Base-by-base conservation (phyloP, 2,888 invertebrate genomes). In the Helicoverpa assulta region DNA sequence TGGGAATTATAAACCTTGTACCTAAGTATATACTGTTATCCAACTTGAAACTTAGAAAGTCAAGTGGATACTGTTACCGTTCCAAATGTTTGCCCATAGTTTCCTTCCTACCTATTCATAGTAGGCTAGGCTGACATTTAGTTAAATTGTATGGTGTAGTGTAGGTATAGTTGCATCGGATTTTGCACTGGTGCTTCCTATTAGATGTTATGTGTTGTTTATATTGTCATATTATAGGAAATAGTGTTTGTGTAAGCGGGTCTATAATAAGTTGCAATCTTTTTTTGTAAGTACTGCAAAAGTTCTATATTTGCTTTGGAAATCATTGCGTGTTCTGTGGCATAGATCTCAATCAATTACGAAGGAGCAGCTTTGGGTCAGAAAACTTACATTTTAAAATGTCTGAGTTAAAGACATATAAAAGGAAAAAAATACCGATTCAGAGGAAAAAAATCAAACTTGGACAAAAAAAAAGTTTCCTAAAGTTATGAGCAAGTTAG, bases 161-260 rank as follows among this genome's bases (percentile, higher is more conserved):
- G 26, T 26, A 26, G 26, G 26, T 67, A 54, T 67, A 52, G 78
- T 78, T 62, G 51, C 59, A 73, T 78, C 62, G 52, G 50, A 50
- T 73, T 62, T 58, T 73, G 55, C 14, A 59, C n/a, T 33, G 16
- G 4, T 37, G 50, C 61, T 75, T 75, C 61, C 67, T 73, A 7
- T 66, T 61, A 21, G 7, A 47, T n/a, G n/a, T 47, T 16, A 54
- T 78, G 50, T 60, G 53, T 71, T 70, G 47, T 52, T 53, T 59
- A 70, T 59, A 77, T 60, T 60, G 56, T 40, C 14, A 43, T 77
- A 65, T 59, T 50, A 55, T 52, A 52, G 10, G 16, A 8, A 10
- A 58, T 7, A 14, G 12, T 29, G 8, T 21, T 60, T 70, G 8
- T 16, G 40, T 54, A 26, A 53, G 3, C 33, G 2, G 33, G n/a